Conservation (phyloP, 2,888 invertebrate species). For the Caenorhabditis sp. region DNA sequence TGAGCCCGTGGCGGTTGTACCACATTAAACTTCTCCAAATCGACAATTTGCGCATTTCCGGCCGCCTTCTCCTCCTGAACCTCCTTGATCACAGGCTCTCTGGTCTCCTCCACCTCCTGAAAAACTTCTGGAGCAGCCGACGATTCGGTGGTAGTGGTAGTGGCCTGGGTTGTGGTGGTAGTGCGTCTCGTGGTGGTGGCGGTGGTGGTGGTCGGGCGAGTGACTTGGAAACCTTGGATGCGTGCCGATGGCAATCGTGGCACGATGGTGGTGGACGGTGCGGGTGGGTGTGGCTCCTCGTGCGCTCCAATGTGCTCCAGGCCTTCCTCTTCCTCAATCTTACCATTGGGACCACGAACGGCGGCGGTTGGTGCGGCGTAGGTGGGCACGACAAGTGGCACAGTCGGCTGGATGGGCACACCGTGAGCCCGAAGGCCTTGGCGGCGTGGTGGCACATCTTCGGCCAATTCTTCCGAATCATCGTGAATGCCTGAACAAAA, state of each 20-base stretch:
- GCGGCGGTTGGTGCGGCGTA: slow-evolving; percentile 45
- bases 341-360: slow-evolving; percentile 38
- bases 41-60: slow-evolving; percentile 23
- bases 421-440: slow-evolving; percentile 31
- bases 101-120: background rate
- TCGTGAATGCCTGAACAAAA: slow-evolving; percentile 34
- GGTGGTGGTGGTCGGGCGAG: slow-evolving; percentile 33
- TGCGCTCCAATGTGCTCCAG: slow-evolving; percentile 30
- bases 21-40: slow-evolving; percentile 31
- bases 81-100: slow-evolving; percentile 43
- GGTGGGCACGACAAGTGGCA: slow-evolving; percentile 53
- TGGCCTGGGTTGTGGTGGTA: slow-evolving; percentile 14
- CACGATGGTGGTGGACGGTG: slow-evolving; percentile 48
- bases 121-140: background rate
- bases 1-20: slow-evolving; percentile 22
- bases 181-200: slow-evolving; percentile 14
- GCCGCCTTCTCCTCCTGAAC: slow-evolving; percentile 33
- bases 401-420: slow-evolving; percentile 52
- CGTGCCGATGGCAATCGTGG: slow-evolving; percentile 46
- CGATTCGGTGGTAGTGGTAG: background rate
- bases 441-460: slow-evolving; percentile 17
- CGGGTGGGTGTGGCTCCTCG: slow-evolving; percentile 45
- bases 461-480: slow-evolving; percentile 18
- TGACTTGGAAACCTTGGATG: slow-evolving; percentile 55
- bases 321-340: slow-evolving; percentile 14